Conservation (phyloP, 2,888 invertebrate genomes). For the Cancer borealis region DNA sequence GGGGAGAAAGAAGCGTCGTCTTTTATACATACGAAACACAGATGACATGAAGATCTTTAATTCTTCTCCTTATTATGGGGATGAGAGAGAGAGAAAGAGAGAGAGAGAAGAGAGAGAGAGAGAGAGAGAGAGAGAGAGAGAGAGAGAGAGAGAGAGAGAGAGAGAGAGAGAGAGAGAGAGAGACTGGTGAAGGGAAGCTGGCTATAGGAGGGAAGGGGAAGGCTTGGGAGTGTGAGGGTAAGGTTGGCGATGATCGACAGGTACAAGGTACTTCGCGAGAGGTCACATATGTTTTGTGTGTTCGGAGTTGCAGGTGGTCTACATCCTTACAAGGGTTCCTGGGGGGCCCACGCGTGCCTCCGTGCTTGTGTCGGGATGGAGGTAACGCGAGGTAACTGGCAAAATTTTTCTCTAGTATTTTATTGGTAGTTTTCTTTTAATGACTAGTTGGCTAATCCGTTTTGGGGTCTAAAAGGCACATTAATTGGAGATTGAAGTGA, state of each 20-base stretch:
- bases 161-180: not conserved
- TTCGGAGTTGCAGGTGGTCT: constrained; percentile 9
- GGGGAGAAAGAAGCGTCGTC: not conserved
- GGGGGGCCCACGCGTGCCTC: not conserved
- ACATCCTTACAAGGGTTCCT: not conserved
- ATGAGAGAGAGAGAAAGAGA: not conserved
- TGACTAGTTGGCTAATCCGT: not conserved
- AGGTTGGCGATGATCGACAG: not conserved
- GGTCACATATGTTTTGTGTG: constrained; percentile 16
- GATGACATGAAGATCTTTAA: not conserved
- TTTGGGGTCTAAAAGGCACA: not conserved
- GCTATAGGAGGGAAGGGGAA: not conserved
- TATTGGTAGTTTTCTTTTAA: not conserved
- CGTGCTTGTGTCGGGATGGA: not conserved
- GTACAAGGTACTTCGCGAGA: not conserved
- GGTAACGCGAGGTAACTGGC: not conserved
- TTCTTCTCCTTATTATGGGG: not conserved
- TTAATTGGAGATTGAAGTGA: not conserved
- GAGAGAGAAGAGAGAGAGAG: not conserved
- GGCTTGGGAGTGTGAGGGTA: not conserved
- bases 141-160: not conserved
- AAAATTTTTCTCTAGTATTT: not conserved
- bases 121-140: not conserved
- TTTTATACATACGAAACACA: not conserved
- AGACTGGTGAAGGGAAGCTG: not conserved